Base-by-base conservation (phyloP, 2,797 vertebrate genomes). In the Cynopterus sphinx region DNA sequence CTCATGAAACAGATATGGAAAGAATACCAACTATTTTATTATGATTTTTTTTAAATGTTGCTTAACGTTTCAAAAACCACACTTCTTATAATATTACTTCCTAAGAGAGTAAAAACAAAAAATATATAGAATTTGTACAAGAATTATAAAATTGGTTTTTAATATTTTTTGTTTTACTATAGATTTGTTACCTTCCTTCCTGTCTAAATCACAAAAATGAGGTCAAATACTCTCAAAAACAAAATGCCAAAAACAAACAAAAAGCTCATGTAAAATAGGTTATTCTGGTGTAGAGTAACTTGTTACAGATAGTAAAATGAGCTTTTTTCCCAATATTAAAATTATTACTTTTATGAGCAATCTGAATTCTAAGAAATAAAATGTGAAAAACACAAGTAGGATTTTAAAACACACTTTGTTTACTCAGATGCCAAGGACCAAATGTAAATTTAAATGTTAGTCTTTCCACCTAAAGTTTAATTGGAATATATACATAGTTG, bases 151-250 rank as follows among this genome's bases (percentile, higher is more conserved):
- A 24, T 22, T 79, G 28, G 12, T 79, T 87, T 78, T 93, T 24
- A 61, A 5, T 84, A 9, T 84, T 83, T 91, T 65, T 75, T 57
- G 22, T 86, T 91, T 93, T 93, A 75, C 67, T 88, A 11, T 89
- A 53, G 36, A 46, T 78, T 73, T 83, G 15, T 86, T n/a, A 26
- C 36, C 17, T 53, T 91, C 5, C 53, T 85, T 88, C 36, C 63
- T 95, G 15, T 84, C 16, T 8, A 79, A 70, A 95, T 59, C 51
- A 70, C 28, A 94, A 59, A 79, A 86, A 81, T 70, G 31, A 3
- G 9, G 10, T 92, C 33, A 10, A 94, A 71, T 26, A 74, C n/a
- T 82, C 46, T 79, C 74, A 84, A 43, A 94, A 79, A 59, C 9
- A 63, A 87, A 65, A 43, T 55, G 33, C 7, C 61, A 65, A 55